Conservation (phyloP, 2,797 vertebrate species). For the Synaphobranchus kaupii region DNA sequence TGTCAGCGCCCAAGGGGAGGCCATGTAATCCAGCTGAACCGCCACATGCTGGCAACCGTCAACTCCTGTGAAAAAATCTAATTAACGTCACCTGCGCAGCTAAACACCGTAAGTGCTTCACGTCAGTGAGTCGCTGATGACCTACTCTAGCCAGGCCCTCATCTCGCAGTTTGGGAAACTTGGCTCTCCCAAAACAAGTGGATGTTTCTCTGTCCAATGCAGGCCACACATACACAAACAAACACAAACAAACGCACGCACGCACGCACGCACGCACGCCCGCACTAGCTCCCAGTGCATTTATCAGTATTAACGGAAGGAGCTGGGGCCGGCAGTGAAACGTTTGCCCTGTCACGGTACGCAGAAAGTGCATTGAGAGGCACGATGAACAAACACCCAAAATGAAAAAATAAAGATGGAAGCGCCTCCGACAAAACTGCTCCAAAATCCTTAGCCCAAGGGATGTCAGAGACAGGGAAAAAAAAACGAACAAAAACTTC, state of each 20-base stretch:
- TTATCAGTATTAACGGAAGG: not conserved
- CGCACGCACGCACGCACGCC: not conserved
- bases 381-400: not conserved
- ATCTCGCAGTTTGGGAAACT: not conserved
- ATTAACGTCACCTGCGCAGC: not conserved
- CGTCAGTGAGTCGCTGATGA: not conserved
- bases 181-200: not conserved
- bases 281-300: constrained; percentile 22
- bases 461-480: not conserved
- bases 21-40: too few relatives aligned
- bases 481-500: not conserved
- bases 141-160: not conserved
- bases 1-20: not conserved
- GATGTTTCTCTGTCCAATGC: not conserved
- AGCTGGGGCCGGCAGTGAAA: not conserved
- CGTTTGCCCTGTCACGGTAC: not conserved
- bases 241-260: not conserved
- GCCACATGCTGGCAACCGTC: not conserved
- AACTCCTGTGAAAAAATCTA: not conserved
- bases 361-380: not conserved
- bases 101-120: not conserved
- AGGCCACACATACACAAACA: not conserved
- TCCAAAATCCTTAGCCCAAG: not conserved
- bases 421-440: not conserved
- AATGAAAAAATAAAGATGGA: not conserved